These are phyloP conservation scores for Ciconia maguari DNA, from an alignment of 2,113 vertebrate genomes.

Conservation along the genomic window DNA sequence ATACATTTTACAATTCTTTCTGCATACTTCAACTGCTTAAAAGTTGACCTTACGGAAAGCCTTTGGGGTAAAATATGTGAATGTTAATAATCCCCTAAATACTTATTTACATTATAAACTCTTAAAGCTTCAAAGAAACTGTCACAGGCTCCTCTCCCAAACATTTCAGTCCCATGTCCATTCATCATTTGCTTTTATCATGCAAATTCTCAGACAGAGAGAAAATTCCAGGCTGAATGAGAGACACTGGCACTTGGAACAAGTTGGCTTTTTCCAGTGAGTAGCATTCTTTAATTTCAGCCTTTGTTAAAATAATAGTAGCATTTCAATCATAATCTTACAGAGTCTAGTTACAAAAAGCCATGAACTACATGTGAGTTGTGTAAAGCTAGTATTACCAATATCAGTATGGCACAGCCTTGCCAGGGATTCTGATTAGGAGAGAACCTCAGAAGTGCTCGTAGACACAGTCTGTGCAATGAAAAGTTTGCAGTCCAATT, in stretches of 20 bases:
- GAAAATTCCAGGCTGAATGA: neutral
- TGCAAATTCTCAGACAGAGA: neutral
- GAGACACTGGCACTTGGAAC: neutral
- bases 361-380: neutral
- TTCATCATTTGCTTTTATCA: slow-evolving; percentile 33
- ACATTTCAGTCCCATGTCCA: slow-evolving; percentile 24
- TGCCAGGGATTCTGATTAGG: neutral
- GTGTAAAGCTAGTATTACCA: neutral
- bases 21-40: neutral
- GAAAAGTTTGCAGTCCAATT: neutral
- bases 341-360: neutral
- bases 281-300: neutral
- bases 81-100: slow-evolving; percentile 36
- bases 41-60: slow-evolving; percentile 30
- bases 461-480: neutral
- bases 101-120: slow-evolving; percentile 51
- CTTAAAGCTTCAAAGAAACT: slow-evolving; percentile 35
- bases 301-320: neutral
- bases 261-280: neutral
- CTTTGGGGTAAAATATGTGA: slow-evolving; percentile 31
- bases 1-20: neutral
- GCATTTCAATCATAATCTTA: neutral
- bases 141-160: slow-evolving; percentile 11
- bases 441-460: neutral
- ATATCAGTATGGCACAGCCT: neutral